Evolutionary conservation across 2,888 invertebrate species (phyloP), one percentile per base, ranked within the genome.

Genomic region (Willowsia nigromaculata): DNA sequence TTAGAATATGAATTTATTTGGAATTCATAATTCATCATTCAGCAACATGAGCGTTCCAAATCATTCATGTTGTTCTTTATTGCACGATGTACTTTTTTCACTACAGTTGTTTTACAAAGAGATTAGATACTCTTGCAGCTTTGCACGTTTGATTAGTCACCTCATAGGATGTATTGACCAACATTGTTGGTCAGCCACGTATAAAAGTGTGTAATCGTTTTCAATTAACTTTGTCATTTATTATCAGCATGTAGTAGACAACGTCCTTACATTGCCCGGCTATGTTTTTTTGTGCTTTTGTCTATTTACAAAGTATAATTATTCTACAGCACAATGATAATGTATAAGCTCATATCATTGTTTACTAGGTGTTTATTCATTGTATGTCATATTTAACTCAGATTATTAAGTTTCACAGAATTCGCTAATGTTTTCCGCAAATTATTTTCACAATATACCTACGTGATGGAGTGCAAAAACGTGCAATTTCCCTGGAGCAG

Each of bases 201-300:
- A 27, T 6, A n/a, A n/a, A n/a, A n/a, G n/a, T n/a, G 9, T 25
- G n/a, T 47, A 82, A 82, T 65, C 82, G 65, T 43, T 82, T 82
- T 65, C 82, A 65, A 65, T 82, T 82, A 82, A 27, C 18, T 80
- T 82, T 82, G 65, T 82, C 62, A n/a, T 65, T 82, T 40, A 59
- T 82, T 40, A 59, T 81, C 62, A 62, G 59, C 43, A 65, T 65
- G 50, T 27, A 53, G 15, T 47, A 47, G 25, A 3, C 13, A 71
- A 13, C 9, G 43, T 9, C 40, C 37, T 40, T 68, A 68, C 68
- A 15, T 68, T 68, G 47, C 47, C 30, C 40, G 15, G 2, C 25
- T 74, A 68, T 68, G n/a, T n/a, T n/a, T 68, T 40, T 43, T 59
- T 5, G 13, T n/a, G 1, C 1, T 27, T 30, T 62, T 50, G n/a